Conservation (phyloP, 2,888 invertebrate genomes). For the Sthenelais limicola region DNA sequence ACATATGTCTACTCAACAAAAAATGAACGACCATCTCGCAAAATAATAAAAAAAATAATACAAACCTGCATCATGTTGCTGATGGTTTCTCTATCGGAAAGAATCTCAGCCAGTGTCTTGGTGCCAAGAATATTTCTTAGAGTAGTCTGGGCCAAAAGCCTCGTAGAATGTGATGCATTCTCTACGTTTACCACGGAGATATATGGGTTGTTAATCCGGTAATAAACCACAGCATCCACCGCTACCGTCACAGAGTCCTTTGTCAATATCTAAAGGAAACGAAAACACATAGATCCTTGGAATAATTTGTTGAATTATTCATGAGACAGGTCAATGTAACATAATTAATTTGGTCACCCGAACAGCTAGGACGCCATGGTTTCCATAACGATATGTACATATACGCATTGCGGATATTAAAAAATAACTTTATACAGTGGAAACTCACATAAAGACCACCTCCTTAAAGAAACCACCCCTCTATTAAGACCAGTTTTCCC, state of each 20-base stretch:
- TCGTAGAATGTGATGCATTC: conserved; percentile 42
- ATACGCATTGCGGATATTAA: too few species aligned
- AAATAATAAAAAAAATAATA: background rate
- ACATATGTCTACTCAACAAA: too few species aligned
- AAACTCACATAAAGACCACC: too few species aligned
- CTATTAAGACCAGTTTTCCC: too few species aligned
- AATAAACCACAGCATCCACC: conserved; percentile 47
- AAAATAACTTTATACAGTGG: too few species aligned
- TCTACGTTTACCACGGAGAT: conserved; percentile 44
- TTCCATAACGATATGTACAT: too few species aligned
- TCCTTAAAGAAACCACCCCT: too few species aligned
- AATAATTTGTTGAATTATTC: too few species aligned
- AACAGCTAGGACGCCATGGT: too few species aligned
- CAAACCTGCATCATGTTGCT: conserved; percentile 40
- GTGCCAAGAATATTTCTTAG: conserved; percentile 45
- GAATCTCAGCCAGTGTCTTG: conserved; percentile 43
- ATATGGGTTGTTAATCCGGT: conserved; percentile 43
- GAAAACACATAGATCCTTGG: background rate
- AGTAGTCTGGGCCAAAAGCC: conserved; percentile 44
- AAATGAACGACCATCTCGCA: too few species aligned
- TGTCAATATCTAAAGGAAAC: conserved; percentile 59
- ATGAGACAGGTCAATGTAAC: too few species aligned
- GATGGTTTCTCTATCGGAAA: conserved; percentile 44
- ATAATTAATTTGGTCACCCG: too few species aligned
- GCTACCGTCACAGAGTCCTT: conserved; percentile 46